These are phyloP conservation scores for Ictalurus punctatus DNA, from an alignment of 2,113 vertebrate genomes.

Conservation along the genomic window DNA sequence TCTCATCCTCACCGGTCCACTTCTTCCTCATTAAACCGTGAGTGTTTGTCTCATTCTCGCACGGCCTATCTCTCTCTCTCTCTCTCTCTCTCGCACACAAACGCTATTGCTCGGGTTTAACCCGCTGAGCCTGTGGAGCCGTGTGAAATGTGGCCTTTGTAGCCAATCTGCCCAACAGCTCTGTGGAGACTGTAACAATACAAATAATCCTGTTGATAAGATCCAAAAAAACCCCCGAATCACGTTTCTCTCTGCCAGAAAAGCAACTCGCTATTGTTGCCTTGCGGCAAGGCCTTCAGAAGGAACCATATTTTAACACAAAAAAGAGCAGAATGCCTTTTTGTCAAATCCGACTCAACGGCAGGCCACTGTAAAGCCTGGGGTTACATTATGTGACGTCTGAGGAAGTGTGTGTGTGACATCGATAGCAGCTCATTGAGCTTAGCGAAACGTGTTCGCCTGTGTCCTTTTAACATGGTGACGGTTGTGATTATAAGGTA, in stretches of 20 bases:
- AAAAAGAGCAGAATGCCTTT: not conserved
- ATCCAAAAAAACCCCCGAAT: not conserved
- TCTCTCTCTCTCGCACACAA: not conserved
- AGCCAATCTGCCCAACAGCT: conserved; percentile 1
- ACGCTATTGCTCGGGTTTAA: conserved; percentile 6
- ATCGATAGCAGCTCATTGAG: not conserved
- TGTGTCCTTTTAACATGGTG: not conserved
- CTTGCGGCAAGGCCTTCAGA: not conserved
- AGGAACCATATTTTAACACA: not conserved
- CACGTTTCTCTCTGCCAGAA: not conserved
- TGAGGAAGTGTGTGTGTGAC: not conserved
- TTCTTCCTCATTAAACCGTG: conserved; percentile 20
- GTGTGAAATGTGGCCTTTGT: not conserved
- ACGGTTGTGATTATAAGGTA: not conserved
- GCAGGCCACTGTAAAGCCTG: not conserved
- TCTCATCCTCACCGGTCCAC: conserved; percentile 10
- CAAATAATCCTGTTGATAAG: not conserved
- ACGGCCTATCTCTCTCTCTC: not conserved
- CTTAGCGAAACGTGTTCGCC: not conserved
- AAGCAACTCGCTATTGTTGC: not conserved
- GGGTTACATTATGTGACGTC: conserved; percentile 3
- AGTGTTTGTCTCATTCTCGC: conserved; percentile 4
- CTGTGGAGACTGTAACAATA: not conserved
- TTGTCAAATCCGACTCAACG: not conserved
- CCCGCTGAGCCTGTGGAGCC: not conserved